Percentiles rank a stretch among this genome's conserved stretches.
Conservation (phyloP, 2,113 vertebrate species). For the Merops nubicus region DNA sequence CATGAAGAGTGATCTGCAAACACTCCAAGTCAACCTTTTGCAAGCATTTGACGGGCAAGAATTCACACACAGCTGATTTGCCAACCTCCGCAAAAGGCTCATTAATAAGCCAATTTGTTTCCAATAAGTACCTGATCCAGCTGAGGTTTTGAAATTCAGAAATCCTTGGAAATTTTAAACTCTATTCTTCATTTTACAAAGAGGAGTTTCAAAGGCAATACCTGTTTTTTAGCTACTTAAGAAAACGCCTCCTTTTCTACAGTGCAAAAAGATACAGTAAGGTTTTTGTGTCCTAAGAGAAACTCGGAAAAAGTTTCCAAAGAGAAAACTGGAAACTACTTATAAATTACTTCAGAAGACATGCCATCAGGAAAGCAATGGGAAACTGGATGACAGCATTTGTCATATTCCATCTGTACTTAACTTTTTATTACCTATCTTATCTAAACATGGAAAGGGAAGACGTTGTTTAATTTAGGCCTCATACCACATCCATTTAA, state of each 20-base stretch:
- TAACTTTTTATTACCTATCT: constrained; percentile 43
- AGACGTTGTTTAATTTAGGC: constrained; percentile 32
- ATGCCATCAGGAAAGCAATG: not conserved
- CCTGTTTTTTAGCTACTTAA: not conserved
- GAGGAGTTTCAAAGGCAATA: not conserved
- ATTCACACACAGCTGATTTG: constrained; percentile 31
- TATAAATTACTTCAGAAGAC: not conserved
- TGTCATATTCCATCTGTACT: constrained; percentile 49
- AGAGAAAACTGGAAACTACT: not conserved
- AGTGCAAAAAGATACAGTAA: not conserved
- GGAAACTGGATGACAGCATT: not conserved
- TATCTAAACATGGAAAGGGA: constrained; percentile 49
- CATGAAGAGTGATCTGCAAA: constrained; percentile 41
- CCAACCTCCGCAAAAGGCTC: not conserved
- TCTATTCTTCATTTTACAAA: not conserved
- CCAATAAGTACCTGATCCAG: not conserved
- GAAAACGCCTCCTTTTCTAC: not conserved
- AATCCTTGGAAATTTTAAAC: not conserved
- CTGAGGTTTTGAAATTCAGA: not conserved
- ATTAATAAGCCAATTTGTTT: constrained; percentile 9
- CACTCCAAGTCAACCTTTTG: not conserved
- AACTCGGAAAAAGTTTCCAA: too few relatives aligned
- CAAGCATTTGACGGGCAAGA: constrained; percentile 20
- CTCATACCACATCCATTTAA: not conserved
- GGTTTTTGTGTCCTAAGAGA: not conserved